Base-by-base conservation (phyloP, 2,113 vertebrate genomes). In the Eretmochelys imbricata region DNA sequence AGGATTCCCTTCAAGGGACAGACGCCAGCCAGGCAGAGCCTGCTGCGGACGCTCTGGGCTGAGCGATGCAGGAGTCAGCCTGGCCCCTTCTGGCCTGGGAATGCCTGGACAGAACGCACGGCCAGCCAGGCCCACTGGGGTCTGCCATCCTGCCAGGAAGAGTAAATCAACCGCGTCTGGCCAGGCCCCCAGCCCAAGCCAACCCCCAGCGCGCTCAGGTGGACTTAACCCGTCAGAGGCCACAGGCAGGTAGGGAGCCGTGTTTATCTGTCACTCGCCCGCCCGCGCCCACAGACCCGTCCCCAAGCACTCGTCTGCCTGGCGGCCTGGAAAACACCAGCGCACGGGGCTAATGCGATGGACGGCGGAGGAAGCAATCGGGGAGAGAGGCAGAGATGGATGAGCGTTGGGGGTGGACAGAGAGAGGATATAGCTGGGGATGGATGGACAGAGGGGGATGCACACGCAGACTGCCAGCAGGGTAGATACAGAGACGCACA, bases 211-310 rank as follows among this genome's bases (percentile, higher is more conserved):
- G 14, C 31, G 3, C 13, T 2, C 29, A 16, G 59, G 59, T 14
- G n/a, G 35, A 11, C 20, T 46, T 75, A 46, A 76, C 72, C 72
- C 72, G 6, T 6, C 38, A 13, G 22, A 46, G 24, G 75, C 42
- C 22, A 12, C 24, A 27, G 76, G 46, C 38, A 27, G 11, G 27
- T 29, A 29, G 11, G 59, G 27, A 62, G 12, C 29, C 12, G 29
- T 14, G 29, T 20, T 3, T 3, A 8, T 8, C 31, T 4, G 22
- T 10, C 11, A 6, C 38, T 11, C 11, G 10, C 72, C 20, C 1
- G 24, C 65, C 29, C 24, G 72, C 72, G 20, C 20, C 9, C n/a
- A 42, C 38, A 75, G 35, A 72, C 22, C 13, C 5, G 38, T 46
- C 38, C 38, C 65, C 35, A 2, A 17, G 65, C 35, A 16, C 31